phyloP scores from a whole-genome alignment of 2,888 invertebrate species.

The Taphrorychus bicolor region DNA sequence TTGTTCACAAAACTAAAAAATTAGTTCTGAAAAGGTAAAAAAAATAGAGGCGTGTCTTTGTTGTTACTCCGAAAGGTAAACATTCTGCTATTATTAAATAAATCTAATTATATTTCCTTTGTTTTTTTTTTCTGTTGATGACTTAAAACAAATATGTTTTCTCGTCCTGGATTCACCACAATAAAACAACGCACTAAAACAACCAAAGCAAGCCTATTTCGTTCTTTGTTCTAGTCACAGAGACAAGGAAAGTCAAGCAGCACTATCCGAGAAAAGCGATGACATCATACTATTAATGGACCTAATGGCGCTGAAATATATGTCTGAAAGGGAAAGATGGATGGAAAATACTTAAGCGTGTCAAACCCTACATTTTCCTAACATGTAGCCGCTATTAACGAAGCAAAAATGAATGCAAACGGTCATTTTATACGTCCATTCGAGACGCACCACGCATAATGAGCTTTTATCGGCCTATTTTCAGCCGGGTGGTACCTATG shows the following conservation, averaged over 20 bases:
- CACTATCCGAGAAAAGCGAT: conserved; percentile 18
- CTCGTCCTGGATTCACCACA: no score
- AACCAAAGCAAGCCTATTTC: no score
- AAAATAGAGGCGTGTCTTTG: no score
- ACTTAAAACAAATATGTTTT: no score
- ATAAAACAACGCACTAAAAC: no score
- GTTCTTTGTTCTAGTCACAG: no score
- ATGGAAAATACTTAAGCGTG: background rate
- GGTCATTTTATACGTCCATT: background rate
- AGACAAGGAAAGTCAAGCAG: no score
- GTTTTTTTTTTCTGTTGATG: conserved; percentile 23
- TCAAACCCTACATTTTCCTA: background rate
- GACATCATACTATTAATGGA: conserved; percentile 13
- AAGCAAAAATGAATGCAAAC: background rate
- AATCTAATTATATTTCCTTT: conserved; percentile 8
- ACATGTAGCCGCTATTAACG: background rate
- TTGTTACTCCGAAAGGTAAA: no score
- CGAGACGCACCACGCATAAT: conserved; percentile 1
- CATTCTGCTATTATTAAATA: no score
- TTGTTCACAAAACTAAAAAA: no score
- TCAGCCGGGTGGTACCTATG: conserved; percentile 7
- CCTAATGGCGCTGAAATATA: background rate
- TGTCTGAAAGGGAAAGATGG: background rate
- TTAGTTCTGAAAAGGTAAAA: no score
- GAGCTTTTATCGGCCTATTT: background rate